phyloP scores from a whole-genome alignment of 1,140 invertebrate species.

The Anthonomus grandis region DNA sequence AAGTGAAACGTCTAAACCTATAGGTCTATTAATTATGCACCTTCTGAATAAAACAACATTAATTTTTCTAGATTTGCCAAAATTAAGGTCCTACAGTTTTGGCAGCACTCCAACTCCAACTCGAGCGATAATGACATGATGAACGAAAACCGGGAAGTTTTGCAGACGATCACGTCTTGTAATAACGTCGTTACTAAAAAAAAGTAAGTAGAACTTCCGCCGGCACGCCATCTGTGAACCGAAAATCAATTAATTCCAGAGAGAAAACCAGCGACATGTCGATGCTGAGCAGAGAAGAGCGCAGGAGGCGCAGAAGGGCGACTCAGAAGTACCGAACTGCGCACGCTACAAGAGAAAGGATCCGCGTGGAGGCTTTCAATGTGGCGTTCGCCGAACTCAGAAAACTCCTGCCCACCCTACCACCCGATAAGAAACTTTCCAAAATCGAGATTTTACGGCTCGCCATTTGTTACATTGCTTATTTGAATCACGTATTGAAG shows the following conservation, averaged over 20 bases:
- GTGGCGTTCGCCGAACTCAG: constrained; percentile 85
- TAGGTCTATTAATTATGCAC: no score
- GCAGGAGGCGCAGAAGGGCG: constrained; percentile 81
- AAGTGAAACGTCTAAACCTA: no score
- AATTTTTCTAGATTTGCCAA: constrained; percentile 23
- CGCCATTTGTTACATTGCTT: constrained; percentile 95
- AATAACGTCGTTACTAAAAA: constrained; percentile 42
- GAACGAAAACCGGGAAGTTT: constrained; percentile 42
- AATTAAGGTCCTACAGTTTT: constrained; percentile 34
- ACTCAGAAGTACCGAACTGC: constrained; percentile 96
- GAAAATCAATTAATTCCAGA: constrained; percentile 27
- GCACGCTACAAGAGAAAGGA: constrained; percentile 90
- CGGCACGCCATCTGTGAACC: not conserved
- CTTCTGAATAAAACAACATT: no score
- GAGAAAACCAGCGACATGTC: constrained; percentile 40
- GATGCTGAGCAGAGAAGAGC: constrained; percentile 73
- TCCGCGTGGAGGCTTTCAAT: constrained; percentile 94
- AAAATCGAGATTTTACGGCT: constrained; percentile 95
- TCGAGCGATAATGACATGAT: constrained; percentile 37
- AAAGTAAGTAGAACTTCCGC: constrained; percentile 32
- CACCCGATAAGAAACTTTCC: constrained; percentile 93
- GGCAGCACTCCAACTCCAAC: constrained; percentile 25
- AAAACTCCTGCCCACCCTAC: constrained; percentile 85
- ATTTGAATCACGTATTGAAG: constrained; percentile 90
- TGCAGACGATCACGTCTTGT: constrained; percentile 46